Percentiles rank a stretch among this genome's conserved stretches.
These are phyloP conservation scores for Nasonia vitripennis DNA, from an alignment of 1,140 invertebrate species.

Conservation along the genomic window DNA sequence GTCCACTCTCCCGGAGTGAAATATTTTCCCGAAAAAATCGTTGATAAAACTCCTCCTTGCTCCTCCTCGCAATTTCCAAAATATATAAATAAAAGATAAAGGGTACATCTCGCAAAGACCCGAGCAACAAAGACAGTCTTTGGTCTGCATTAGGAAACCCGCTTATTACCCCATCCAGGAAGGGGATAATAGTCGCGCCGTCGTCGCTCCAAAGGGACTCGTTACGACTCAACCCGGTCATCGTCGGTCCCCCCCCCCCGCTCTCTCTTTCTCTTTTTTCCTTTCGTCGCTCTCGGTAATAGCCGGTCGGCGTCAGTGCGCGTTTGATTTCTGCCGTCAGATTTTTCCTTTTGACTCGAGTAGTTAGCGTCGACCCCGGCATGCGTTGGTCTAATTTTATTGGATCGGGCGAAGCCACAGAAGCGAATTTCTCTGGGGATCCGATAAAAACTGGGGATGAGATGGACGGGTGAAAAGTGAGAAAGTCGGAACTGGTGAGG, in stretches of 20 bases:
- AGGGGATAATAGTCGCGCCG: neutral
- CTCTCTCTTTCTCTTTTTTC: neutral
- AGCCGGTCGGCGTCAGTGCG: neutral
- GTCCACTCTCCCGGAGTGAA: neutral
- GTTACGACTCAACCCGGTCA: neutral
- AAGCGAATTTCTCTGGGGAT: neutral
- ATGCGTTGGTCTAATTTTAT: conserved; percentile 35
- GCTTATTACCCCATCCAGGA: conserved; percentile 3
- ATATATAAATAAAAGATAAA: neutral
- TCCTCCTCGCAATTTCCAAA: neutral
- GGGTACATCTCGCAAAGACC: neutral
- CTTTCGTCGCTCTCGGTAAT: neutral
- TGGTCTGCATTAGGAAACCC: conserved; percentile 1
- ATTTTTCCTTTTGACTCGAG: conserved; percentile 20
- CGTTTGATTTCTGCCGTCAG: conserved; percentile 5
- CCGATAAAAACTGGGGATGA: neutral
- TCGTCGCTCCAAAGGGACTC: conserved; percentile 8
- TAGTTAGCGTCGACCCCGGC: neutral
- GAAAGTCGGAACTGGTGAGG: neutral
- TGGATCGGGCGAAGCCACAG: neutral
- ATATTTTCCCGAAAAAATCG: neutral
- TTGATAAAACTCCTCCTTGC: neutral
- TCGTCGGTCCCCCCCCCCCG: neutral
- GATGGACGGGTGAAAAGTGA: neutral
- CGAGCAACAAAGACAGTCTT: neutral